Evolutionary conservation across 64 coral and sea anemone species (phyloP), one percentile per base, ranked within the genome.

Genomic region (Montipora sp.): DNA sequence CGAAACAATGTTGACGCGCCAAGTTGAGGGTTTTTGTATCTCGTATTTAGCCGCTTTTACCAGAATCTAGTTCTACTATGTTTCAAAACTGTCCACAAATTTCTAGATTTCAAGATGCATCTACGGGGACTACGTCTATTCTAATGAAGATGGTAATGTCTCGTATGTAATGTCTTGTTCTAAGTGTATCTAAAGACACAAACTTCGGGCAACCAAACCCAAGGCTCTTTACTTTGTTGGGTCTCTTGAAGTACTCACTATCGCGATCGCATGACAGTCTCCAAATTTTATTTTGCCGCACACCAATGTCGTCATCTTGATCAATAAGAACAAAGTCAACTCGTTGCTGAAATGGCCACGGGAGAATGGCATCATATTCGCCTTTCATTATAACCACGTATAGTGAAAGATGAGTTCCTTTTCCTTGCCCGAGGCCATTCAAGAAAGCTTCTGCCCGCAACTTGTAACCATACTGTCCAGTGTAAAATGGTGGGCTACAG

Each of bases 201-300:
- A 99, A 99, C 89, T 99, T 99, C 12, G 94, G 98, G 83, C 98
- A 99, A 48, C 98, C 98, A 80, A 99, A 99, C 21, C 98, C 98
- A 53, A 99, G 86, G 71, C 98, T 99, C 75, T 99, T 99, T 5
- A 87, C 84, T 59, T 99, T 99, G 77, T 96, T 99, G 50, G 98
- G 98, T 57, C 94, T 91, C 57, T 95, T 91, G 79, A 99, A 99
- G 49, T 99, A 99, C 75, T 99, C 98, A 81, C 98, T 99, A 66
- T 99, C 96, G 12, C 98, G 77, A 48, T 99, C 98, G 87, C 98
- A 99, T 3, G 92, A 90, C 9, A 99, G 67, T 14, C 94, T 93
- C 98, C 98, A 99, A 1, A 95, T 49, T 86, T 99, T 99, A 83
- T 99, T 99, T 58, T 99, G 98, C 12, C 98, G 89, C 36, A 86